phyloP scores from a whole-genome alignment of 2,888 invertebrate species.

The Agrenia bidenticulata region DNA sequence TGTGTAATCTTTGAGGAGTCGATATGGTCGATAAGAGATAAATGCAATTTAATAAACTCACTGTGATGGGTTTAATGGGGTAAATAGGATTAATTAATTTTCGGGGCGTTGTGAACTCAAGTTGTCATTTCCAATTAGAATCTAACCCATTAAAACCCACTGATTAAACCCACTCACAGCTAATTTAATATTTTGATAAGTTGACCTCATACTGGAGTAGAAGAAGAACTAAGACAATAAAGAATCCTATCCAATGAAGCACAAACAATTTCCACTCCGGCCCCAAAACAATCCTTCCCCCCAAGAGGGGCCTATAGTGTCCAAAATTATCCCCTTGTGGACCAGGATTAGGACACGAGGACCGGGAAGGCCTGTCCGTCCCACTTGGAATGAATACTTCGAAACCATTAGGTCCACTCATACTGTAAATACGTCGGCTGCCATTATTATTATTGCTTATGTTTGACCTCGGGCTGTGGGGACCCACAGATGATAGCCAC shows the following conservation, averaged over 20 bases:
- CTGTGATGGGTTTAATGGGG: too few relatives aligned
- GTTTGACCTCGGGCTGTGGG: not conserved
- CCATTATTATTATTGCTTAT: not conserved
- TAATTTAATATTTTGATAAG: not conserved
- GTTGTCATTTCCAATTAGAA: too few relatives aligned
- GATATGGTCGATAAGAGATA: too few relatives aligned
- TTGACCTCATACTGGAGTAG: constrained; percentile 28
- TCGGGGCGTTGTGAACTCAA: too few relatives aligned
- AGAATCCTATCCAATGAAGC: constrained; percentile 1
- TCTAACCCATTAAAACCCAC: too few relatives aligned
- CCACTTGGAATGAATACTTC: constrained; percentile 20
- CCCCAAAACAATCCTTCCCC: constrained; percentile 26
- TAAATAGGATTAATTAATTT: too few relatives aligned
- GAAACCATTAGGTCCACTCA: constrained; percentile 5
- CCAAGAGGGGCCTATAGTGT: constrained; percentile 21
- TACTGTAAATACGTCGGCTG: not conserved
- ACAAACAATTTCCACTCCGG: constrained; percentile 15
- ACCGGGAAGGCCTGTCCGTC: too few relatives aligned
- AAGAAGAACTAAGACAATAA: constrained; percentile 5
- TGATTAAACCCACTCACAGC: too few relatives aligned
- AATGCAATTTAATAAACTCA: too few relatives aligned
- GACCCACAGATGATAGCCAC: not conserved
- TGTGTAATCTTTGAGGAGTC: too few relatives aligned
- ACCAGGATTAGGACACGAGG: not conserved
- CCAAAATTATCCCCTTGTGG: constrained; percentile 5